Percentiles rank a stretch among this genome's conserved stretches.
Evolutionary conservation across 2,797 vertebrate genomes (phyloP).

Genomic region (Tangara arthus): DNA sequence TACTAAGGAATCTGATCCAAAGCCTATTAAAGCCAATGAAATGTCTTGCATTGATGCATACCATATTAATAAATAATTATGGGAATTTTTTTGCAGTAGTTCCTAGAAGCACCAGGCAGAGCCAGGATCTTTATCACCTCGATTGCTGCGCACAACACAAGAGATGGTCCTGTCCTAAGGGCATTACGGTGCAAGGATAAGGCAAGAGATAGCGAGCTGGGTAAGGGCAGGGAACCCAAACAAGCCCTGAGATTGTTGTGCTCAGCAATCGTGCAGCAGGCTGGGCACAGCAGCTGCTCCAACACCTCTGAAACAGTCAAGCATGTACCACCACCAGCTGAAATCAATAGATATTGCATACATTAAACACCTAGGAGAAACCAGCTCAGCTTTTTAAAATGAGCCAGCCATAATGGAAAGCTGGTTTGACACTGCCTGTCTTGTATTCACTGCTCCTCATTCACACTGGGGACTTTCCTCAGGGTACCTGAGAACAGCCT

Average conservation of each 20-base stretch:
- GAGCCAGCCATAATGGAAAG: background rate
- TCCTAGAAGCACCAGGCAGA: background rate
- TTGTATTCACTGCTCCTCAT: background rate
- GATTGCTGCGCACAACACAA: background rate
- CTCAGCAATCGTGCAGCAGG: background rate
- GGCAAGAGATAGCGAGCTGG: background rate
- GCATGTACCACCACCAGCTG: background rate
- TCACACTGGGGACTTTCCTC: background rate
- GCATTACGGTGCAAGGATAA: background rate
- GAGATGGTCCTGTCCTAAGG: background rate
- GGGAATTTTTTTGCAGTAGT: background rate
- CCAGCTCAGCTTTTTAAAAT: background rate
- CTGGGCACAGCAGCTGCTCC: background rate
- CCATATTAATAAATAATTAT: constrained; percentile 43
- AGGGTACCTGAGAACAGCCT: fast-evolving
- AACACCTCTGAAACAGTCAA: background rate
- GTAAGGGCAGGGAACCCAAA: background rate
- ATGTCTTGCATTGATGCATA: constrained; percentile 8
- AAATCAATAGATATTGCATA: constrained; percentile 8
- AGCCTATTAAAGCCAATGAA: constrained; percentile 28
- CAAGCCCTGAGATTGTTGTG: background rate
- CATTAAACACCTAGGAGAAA: constrained; percentile 31
- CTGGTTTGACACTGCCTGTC: background rate
- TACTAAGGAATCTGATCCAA: constrained; percentile 11
- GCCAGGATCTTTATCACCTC: constrained; percentile 9